These are phyloP conservation scores for Galleria mellonella DNA, from an alignment of 1,140 invertebrate genomes.

Conservation along the genomic window DNA sequence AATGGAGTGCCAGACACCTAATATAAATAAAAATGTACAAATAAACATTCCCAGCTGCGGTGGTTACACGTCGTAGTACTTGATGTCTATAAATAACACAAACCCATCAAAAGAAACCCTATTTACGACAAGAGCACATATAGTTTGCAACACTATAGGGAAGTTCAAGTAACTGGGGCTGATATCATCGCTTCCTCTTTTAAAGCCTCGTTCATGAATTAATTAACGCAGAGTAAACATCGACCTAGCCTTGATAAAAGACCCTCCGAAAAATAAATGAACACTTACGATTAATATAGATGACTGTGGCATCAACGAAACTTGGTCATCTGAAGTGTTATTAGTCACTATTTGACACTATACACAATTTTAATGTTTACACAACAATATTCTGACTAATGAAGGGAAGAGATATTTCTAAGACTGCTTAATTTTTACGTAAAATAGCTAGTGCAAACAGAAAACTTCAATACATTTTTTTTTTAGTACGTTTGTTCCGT, in stretches of 20 bases:
- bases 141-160: constrained; percentile 22
- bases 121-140: constrained; percentile 18
- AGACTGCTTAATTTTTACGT: constrained; percentile 6
- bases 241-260: constrained; percentile 23
- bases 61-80: constrained; percentile 21
- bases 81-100: constrained; percentile 52
- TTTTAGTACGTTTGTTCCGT: too few relatives aligned
- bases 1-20: neutral
- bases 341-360: neutral
- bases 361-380: neutral
- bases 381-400: neutral
- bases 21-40: constrained; percentile 12
- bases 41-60: constrained; percentile 17
- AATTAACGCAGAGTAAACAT: constrained; percentile 36
- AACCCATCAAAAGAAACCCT: constrained; percentile 28
- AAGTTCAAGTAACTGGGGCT: constrained; percentile 48
- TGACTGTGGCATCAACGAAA: neutral
- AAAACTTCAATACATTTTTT: constrained; percentile 5
- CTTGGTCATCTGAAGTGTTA: neutral
- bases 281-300: constrained; percentile 1
- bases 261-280: constrained; percentile 1
- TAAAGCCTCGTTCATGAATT: constrained; percentile 19
- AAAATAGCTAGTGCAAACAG: constrained; percentile 2
- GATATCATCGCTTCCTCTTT: constrained; percentile 50
- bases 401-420: neutral